Base-by-base conservation (phyloP, 2,797 vertebrate species). In the Anomalospiza imberbis region DNA sequence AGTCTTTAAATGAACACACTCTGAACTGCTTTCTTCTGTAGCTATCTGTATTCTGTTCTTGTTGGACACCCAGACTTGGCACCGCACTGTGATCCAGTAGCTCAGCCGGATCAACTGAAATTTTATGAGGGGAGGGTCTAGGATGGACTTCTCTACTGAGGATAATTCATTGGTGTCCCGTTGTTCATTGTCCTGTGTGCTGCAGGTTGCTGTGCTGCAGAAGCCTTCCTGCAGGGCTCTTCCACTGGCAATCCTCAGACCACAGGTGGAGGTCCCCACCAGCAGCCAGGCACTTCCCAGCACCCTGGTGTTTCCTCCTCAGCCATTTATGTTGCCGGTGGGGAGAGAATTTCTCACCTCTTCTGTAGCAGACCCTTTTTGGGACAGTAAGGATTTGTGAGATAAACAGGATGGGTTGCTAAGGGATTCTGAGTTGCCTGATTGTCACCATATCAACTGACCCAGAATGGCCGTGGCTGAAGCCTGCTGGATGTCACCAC, bases 181-280 rank as follows among this genome's bases (percentile, higher is more conserved):
- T 53, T 70, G 32, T 45, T 93, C 13, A 0, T 47, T 73, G 45
- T 61, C 31, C 40, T 0, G 0, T 0, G 1, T 47, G 51, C 73
- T 75, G 25, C 21, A n/a, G 54, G 14, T 65, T 67, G 24, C 62
- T 72, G 1, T 53, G n/a, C 55, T 75, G 58, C 40, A 61, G 62
- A 34, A 65, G 42, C 29, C 13, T 66, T 44, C 57, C 58, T 54
- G 57, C 63, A 75, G 62, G 22, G 18, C 58, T 72, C 13, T 68
- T 47, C n/a, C 45, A 7, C 22, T 81, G 63, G 10, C 48, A 75
- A 3, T 48, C 38, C 12, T 82, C n/a, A 65, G 50, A 15, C n/a
- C 2, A 2, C 50, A 16, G 16, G 38, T 45, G 42, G 34, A 34
- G 5, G 4, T 57, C 34, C 38, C 34, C 38, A 40, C 21, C 44